Conservation (phyloP, 2,888 invertebrate species). For the Dryadula phaetusa region DNA sequence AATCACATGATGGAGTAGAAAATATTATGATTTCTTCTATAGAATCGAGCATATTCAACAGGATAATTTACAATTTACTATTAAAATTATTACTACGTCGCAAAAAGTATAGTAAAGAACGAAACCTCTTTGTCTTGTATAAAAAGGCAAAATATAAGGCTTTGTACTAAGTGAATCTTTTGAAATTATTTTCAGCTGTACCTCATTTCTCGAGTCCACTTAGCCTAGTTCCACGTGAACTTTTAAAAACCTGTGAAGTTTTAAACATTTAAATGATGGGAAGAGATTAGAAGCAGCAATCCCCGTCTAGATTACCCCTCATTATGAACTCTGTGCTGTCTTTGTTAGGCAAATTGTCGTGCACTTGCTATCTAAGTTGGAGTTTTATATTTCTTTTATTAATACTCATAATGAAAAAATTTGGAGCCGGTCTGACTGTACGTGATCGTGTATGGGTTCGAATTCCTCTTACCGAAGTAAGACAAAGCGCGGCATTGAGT, state of each 20-base stretch:
- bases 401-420: too few relatives aligned
- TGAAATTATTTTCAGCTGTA: slow-evolving; percentile 35
- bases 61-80: background rate
- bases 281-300: background rate
- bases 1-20: too few relatives aligned
- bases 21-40: too few relatives aligned
- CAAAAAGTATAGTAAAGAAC: background rate
- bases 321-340: background rate
- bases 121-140: slow-evolving; percentile 8
- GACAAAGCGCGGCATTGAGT: too few relatives aligned
- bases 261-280: slow-evolving; percentile 15
- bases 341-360: background rate
- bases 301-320: background rate
- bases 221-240: slow-evolving; percentile 39
- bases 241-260: slow-evolving; percentile 28
- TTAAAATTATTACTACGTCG: background rate
- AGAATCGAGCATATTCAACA: background rate
- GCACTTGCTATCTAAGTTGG: background rate
- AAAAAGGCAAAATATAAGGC: slow-evolving; percentile 13
- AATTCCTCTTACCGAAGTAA: too few relatives aligned
- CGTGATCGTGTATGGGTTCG: too few relatives aligned
- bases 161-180: slow-evolving; percentile 31
- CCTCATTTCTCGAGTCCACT: slow-evolving; percentile 40
- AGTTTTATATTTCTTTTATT: background rate
- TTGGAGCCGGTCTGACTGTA: too few relatives aligned